Percentiles rank a stretch among this genome's conserved stretches.
phyloP scores from a whole-genome alignment of 2,888 invertebrate species.

The Eupeodes luniger region DNA sequence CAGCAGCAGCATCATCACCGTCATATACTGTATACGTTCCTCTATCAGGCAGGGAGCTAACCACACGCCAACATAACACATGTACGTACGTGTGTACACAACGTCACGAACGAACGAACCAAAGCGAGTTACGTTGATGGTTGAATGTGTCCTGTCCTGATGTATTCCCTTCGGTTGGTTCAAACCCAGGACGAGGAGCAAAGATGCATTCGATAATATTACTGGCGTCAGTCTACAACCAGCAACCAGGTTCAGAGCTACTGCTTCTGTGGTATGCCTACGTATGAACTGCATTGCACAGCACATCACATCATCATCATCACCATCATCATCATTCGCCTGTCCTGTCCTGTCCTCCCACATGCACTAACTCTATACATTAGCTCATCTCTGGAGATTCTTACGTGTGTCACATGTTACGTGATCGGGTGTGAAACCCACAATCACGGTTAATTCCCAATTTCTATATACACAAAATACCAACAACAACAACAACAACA shows the following conservation, averaged over 20 bases:
- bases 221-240: constrained; percentile 55
- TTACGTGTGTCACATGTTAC: constrained; percentile 54
- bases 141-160: not conserved
- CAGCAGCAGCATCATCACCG: constrained; percentile 26
- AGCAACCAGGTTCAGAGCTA: not conserved
- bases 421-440: constrained; percentile 43
- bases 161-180: constrained; percentile 20
- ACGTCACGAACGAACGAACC: constrained; percentile 8
- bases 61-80: constrained; percentile 8
- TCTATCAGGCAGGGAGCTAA: constrained; percentile 4
- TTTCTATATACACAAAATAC: constrained; percentile 22
- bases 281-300: constrained; percentile 14
- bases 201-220: constrained; percentile 41
- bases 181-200: constrained; percentile 14
- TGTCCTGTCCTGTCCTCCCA: constrained; percentile 29
- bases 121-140: constrained; percentile 4
- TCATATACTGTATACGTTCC: constrained; percentile 24
- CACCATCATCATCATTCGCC: not conserved
- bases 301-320: constrained; percentile 5
- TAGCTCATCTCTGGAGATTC: constrained; percentile 43
- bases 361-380: constrained; percentile 21
- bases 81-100: not conserved
- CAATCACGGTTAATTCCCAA: constrained; percentile 51
- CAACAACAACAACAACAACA: constrained; percentile 16
- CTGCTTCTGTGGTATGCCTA: constrained; percentile 52